These are phyloP conservation scores for Aleiodes alternator DNA, from an alignment of 2,888 invertebrate species.

Conservation along the genomic window DNA sequence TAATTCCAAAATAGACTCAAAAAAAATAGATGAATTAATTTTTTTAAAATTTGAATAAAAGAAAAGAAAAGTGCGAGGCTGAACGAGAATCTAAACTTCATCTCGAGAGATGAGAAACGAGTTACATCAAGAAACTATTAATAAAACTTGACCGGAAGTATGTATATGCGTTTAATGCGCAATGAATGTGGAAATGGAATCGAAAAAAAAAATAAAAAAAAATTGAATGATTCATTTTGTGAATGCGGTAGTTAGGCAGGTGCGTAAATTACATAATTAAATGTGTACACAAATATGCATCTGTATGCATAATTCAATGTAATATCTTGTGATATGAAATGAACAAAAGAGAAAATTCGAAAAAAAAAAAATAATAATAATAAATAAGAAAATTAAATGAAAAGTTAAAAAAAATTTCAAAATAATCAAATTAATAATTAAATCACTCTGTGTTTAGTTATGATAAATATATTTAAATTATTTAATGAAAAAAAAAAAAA, in stretches of 20 bases:
- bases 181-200: neutral
- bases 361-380: neutral
- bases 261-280: constrained; percentile 58
- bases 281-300: constrained; percentile 43
- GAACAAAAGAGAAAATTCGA: constrained; percentile 39
- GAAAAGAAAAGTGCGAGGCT: neutral
- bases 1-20: neutral
- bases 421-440: constrained; percentile 41
- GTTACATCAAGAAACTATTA: neutral
- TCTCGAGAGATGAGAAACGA: neutral
- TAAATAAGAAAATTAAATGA: too few relatives aligned
- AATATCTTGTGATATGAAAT: constrained; percentile 72
- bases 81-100: neutral
- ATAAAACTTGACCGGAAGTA: constrained; percentile 11
- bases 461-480: constrained; percentile 45
- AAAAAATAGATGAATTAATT: too few relatives aligned
- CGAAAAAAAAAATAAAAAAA: neutral
- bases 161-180: neutral
- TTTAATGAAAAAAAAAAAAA: constrained; percentile 40
- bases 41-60: too few relatives aligned
- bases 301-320: constrained; percentile 52
- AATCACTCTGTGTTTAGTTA: constrained; percentile 65
- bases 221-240: constrained; percentile 54
- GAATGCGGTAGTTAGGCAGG: constrained; percentile 43
- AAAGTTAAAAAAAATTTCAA: neutral